phyloP scores from a whole-genome alignment of 2,888 invertebrate genomes.

The Sussaba pulchella region DNA sequence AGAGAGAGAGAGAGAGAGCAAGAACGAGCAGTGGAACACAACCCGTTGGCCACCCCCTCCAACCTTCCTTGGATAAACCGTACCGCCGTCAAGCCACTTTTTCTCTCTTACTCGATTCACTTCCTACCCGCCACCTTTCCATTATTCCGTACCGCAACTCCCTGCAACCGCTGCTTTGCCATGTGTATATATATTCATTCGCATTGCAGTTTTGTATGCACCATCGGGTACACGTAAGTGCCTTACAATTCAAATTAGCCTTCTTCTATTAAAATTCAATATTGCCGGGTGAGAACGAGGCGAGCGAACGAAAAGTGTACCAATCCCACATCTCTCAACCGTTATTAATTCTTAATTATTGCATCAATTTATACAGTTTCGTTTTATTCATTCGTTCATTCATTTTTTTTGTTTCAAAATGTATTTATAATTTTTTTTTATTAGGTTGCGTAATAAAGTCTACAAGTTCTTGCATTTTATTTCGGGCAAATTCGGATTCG shows the following conservation, averaged over 20 bases:
- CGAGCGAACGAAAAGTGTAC: slow-evolving; percentile 18
- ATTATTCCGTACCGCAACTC: slow-evolving; percentile 52
- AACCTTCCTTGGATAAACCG: slow-evolving; percentile 21
- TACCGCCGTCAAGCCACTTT: slow-evolving; percentile 36
- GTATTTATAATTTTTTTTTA: too few species aligned
- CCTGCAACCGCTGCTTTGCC: slow-evolving; percentile 3
- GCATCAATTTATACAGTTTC: too few species aligned
- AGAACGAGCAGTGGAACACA: not conserved
- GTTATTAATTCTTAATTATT: slow-evolving; percentile 20
- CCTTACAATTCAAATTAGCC: slow-evolving; percentile 81
- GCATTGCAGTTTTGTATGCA: slow-evolving; percentile 69
- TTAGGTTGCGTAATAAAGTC: too few species aligned
- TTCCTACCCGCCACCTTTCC: slow-evolving; percentile 21
- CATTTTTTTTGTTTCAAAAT: not conserved
- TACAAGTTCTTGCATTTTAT: too few species aligned
- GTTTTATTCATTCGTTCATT: not conserved
- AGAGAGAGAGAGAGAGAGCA: slow-evolving; percentile 7
- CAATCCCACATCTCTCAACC: slow-evolving; percentile 27
- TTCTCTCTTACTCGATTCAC: slow-evolving; percentile 47
- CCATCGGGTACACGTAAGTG: slow-evolving; percentile 74
- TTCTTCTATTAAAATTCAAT: slow-evolving; percentile 71
- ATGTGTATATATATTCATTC: slow-evolving; percentile 56
- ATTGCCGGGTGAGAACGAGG: slow-evolving; percentile 27
- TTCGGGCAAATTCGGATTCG: too few species aligned
- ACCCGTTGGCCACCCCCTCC: slow-evolving; percentile 41